Conservation (phyloP, 2,888 invertebrate genomes). For the Heliconius sara region DNA sequence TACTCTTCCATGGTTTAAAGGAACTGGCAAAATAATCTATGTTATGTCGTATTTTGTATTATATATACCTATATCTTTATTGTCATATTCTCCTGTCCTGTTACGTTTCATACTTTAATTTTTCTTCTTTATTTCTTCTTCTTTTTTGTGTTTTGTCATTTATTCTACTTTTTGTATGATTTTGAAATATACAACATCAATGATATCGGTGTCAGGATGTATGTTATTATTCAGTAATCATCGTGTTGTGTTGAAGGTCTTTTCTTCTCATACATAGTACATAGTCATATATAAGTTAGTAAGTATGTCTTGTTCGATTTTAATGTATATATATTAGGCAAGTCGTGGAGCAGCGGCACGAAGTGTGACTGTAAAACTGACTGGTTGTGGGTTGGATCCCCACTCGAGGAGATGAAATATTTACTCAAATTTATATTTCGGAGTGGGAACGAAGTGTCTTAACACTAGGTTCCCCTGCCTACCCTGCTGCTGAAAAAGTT, state of each 20-base stretch:
- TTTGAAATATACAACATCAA: neutral
- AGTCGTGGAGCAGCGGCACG: too few species aligned
- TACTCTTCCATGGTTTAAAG: slow-evolving; percentile 6
- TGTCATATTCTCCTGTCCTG: neutral
- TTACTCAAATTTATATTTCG: too few species aligned
- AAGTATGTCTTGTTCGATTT: neutral
- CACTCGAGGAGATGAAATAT: too few species aligned
- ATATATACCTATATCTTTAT: neutral
- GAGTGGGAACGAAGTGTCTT: too few species aligned
- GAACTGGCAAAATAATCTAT: neutral
- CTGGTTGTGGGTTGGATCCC: too few species aligned
- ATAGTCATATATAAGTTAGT: neutral
- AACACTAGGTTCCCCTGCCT: too few species aligned
- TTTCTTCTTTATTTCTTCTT: slow-evolving; percentile 4
- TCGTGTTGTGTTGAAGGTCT: neutral
- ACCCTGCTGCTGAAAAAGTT: too few species aligned
- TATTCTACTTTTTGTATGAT: neutral
- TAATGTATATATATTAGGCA: too few species aligned
- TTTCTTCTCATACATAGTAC: neutral
- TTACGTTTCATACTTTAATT: neutral
- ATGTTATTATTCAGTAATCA: neutral
- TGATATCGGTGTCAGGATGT: slow-evolving; percentile 3
- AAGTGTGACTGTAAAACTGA: too few species aligned
- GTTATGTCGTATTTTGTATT: neutral
- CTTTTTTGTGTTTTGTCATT: neutral